Percentiles rank a stretch among this genome's conserved stretches.
Evolutionary conservation across 2,113 vertebrate genomes (phyloP).

Genomic region (Alouatta palliata): DNA sequence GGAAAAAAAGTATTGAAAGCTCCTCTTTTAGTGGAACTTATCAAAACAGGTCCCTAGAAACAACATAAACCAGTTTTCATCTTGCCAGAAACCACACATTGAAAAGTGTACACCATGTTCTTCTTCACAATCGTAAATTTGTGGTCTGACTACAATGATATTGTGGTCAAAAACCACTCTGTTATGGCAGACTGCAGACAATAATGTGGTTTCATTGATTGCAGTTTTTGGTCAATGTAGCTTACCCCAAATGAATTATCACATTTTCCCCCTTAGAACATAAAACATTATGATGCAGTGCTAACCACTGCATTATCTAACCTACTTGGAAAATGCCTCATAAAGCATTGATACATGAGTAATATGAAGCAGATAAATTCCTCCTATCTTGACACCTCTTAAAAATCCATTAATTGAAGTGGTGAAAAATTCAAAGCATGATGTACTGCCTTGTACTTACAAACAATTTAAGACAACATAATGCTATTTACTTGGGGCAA

Average conservation of each 20-base stretch:
- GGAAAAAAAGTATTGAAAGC: background rate
- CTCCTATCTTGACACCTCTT: constrained; percentile 29
- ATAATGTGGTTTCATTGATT: constrained; percentile 49
- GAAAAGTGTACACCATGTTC: background rate
- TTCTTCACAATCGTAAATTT: constrained; percentile 39
- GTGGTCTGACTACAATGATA: background rate
- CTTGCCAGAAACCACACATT: background rate
- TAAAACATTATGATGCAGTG: constrained; percentile 25
- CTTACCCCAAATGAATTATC: constrained; percentile 7
- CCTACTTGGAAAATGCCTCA: constrained; percentile 16
- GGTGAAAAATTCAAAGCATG: constrained; percentile 58
- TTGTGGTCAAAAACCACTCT: constrained; percentile 7
- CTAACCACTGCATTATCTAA: constrained; percentile 29
- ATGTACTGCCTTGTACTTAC: constrained; percentile 30
- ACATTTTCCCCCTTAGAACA: background rate
- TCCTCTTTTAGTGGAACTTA: background rate
- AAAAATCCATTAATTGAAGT: constrained; percentile 48
- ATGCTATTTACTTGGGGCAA: background rate
- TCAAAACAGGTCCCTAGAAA: background rate
- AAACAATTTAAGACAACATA: constrained; percentile 55
- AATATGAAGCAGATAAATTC: constrained; percentile 44
- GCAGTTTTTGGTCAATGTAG: constrained; percentile 45
- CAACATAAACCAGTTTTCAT: constrained; percentile 19
- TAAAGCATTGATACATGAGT: constrained; percentile 8
- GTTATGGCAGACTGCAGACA: background rate